Evolutionary conservation across 2,888 invertebrate genomes (phyloP).

Genomic region (Mimumesa dahlbomi): DNA sequence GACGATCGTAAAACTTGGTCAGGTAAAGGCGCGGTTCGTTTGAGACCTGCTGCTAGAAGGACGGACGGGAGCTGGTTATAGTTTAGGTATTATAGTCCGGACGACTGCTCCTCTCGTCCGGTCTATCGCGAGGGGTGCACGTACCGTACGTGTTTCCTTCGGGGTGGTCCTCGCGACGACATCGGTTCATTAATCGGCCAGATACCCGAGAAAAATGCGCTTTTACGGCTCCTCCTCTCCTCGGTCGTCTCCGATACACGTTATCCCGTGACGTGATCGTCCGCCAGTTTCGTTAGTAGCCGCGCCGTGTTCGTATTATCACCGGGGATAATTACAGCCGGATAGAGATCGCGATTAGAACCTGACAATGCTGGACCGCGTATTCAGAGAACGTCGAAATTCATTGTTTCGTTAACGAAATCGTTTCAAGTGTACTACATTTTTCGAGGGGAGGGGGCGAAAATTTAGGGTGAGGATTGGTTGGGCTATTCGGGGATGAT

Average conservation of each 20-base stretch:
- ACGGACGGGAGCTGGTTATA: constrained; percentile 74
- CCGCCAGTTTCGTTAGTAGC: constrained; percentile 8
- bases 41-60: constrained; percentile 66
- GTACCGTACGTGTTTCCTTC: constrained; percentile 70
- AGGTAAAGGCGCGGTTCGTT: constrained; percentile 78
- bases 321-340: constrained; percentile 17
- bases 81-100: constrained; percentile 72
- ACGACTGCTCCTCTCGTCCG: constrained; percentile 41
- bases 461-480: too few species aligned
- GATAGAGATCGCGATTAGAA: background rate
- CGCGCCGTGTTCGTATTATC: constrained; percentile 12
- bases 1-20: constrained; percentile 80
- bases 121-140: constrained; percentile 60
- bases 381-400: too few species aligned
- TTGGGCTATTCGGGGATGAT: too few species aligned
- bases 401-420: too few species aligned
- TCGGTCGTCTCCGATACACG: constrained; percentile 22
- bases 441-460: too few species aligned
- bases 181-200: constrained; percentile 79
- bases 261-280: constrained; percentile 21
- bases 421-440: too few species aligned
- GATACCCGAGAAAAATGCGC: constrained; percentile 75
- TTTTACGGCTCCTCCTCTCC: constrained; percentile 61
- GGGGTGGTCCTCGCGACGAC: constrained; percentile 77
- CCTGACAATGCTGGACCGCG: too few species aligned